Conservation (phyloP, 1,140 invertebrate genomes). For the Drosophila parabipectinata region DNA sequence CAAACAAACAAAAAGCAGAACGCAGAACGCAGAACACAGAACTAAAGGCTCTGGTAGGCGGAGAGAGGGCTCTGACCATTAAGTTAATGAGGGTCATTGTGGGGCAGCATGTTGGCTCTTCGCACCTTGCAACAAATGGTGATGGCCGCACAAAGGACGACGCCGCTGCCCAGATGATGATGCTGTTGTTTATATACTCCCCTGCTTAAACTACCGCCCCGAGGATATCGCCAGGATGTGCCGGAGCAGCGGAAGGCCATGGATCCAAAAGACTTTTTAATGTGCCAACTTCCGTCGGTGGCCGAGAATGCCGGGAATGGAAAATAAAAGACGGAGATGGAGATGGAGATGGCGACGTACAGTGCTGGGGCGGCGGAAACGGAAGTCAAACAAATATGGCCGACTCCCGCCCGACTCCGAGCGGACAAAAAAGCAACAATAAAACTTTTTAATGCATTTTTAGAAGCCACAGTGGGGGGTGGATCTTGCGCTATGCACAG, state of each 20-base stretch:
- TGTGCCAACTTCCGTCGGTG: conserved; percentile 65
- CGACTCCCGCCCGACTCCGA: conserved; percentile 32
- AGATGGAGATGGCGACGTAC: conserved; percentile 28
- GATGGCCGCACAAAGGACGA: conserved; percentile 1
- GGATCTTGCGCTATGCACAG: conserved; percentile 19
- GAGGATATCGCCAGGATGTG: conserved; percentile 15
- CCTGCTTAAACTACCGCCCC: conserved; percentile 30
- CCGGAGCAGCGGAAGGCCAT: conserved; percentile 16
- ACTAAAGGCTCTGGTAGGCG: not conserved
- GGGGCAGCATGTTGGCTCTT: conserved; percentile 66
- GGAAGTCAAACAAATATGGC: conserved; percentile 79
- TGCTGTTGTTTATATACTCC: conserved; percentile 53
- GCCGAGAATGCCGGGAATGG: conserved; percentile 1
- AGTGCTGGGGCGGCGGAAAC: conserved; percentile 54
- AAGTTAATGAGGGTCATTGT: conserved; percentile 78
- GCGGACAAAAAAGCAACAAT: conserved; percentile 57
- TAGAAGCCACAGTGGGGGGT: conserved; percentile 32
- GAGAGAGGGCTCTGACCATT: conserved; percentile 51
- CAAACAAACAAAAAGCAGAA: conserved; percentile 40
- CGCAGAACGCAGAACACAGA: not conserved
- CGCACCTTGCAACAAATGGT: conserved; percentile 61
- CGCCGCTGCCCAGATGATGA: conserved; percentile 33
- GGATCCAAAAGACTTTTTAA: conserved; percentile 56
- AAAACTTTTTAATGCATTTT: conserved; percentile 75
- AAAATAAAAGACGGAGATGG: conserved; percentile 26